phyloP scores from a whole-genome alignment of 2,888 invertebrate species.

The Dorcus hopei region DNA sequence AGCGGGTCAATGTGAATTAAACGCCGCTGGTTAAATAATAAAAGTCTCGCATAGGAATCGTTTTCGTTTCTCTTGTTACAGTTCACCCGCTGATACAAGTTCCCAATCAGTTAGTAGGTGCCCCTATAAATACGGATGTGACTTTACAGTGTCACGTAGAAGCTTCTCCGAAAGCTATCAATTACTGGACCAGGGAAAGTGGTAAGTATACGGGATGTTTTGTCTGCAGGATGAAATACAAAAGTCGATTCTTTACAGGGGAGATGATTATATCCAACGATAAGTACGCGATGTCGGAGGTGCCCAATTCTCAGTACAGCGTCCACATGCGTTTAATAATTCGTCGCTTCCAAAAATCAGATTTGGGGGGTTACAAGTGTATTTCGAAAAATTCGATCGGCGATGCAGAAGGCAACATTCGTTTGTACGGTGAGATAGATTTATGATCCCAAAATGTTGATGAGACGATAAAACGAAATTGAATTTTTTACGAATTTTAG shows the following conservation, averaged over 20 bases:
- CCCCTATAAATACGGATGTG: constrained; percentile 81
- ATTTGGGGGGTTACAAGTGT: constrained; percentile 86
- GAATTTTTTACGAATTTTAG: constrained; percentile 45
- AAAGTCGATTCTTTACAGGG: constrained; percentile 53
- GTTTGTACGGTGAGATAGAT: constrained; percentile 75
- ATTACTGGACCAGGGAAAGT: constrained; percentile 89
- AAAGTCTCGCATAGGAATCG: no score
- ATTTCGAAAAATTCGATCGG: constrained; percentile 91
- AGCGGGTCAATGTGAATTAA: no score
- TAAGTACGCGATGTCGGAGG: constrained; percentile 80
- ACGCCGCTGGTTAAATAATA: no score
- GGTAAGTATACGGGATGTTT: constrained; percentile 56
- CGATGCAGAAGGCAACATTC: constrained; percentile 84
- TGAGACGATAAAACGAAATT: constrained; percentile 50
- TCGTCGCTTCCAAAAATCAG: constrained; percentile 68
- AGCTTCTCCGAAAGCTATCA: constrained; percentile 90
- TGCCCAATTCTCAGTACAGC: constrained; percentile 77
- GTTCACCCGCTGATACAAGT: constrained; percentile 92
- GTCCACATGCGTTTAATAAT: constrained; percentile 80
- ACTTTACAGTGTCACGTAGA: constrained; percentile 83
- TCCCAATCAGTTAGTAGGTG: constrained; percentile 88
- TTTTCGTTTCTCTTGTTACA: constrained; percentile 45
- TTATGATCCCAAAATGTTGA: constrained; percentile 50
- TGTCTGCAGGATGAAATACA: no score
- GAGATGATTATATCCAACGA: constrained; percentile 89